These are phyloP conservation scores for Percopsis transmontana DNA, from an alignment of 2,113 vertebrate genomes.

Conservation along the genomic window DNA sequence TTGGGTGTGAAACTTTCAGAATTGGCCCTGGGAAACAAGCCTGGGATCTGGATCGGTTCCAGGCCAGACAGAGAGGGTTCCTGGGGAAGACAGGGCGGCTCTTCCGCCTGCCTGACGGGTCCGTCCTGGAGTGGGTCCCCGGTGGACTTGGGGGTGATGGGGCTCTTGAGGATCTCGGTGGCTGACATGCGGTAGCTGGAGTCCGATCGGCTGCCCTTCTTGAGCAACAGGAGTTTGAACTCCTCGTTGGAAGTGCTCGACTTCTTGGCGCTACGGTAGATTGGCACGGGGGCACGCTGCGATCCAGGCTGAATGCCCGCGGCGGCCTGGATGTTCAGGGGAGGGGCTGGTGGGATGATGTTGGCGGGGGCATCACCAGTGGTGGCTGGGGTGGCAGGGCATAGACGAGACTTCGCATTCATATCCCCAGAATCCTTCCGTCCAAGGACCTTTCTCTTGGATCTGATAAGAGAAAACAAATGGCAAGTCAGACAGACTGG, in stretches of 20 bases:
- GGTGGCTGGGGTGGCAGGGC: conserved; percentile 66
- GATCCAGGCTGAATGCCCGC: conserved; percentile 69
- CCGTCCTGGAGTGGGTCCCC: conserved; percentile 76
- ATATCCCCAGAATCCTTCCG: conserved; percentile 95
- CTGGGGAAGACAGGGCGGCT: conserved; percentile 59
- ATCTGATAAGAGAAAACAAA: conserved; percentile 77
- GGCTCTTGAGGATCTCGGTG: conserved; percentile 96
- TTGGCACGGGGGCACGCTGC: conserved; percentile 91
- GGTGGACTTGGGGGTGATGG: conserved; percentile 89
- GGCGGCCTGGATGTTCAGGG: conserved; percentile 53
- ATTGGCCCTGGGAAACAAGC: conserved; percentile 83
- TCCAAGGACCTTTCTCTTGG: conserved; percentile 97
- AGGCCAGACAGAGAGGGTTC: conserved; percentile 57
- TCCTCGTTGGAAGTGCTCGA: conserved; percentile 97
- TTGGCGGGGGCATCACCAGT: conserved; percentile 73
- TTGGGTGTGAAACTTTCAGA: conserved; percentile 90
- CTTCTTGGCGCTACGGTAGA: conserved; percentile 96
- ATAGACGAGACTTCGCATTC: conserved; percentile 84
- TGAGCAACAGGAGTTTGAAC: conserved; percentile 94
- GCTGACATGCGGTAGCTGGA: conserved; percentile 98
- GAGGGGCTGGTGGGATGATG: conserved; percentile 62
- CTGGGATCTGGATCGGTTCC: conserved; percentile 74
- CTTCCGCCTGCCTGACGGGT: conserved; percentile 77
- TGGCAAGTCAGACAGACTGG: not conserved
- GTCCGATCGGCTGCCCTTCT: conserved; percentile 95